Percentiles rank a stretch among this genome's conserved stretches.
These are phyloP conservation scores for Calameuta filiformis DNA, from an alignment of 2,888 invertebrate species.

Conservation along the genomic window DNA sequence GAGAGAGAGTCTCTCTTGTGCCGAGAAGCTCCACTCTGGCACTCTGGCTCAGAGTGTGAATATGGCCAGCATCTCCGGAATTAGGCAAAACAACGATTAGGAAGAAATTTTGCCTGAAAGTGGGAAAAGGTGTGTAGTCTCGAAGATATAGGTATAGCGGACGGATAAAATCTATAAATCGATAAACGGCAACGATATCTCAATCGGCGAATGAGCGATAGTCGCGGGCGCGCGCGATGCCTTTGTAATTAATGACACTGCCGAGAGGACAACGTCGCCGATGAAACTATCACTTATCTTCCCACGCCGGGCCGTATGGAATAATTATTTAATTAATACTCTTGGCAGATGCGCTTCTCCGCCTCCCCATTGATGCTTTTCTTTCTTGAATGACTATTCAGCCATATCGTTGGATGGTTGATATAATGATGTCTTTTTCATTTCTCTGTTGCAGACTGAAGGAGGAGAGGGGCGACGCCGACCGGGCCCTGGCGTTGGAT, in stretches of 20 bases:
- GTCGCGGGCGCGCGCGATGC: not conserved
- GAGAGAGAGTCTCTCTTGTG: not conserved
- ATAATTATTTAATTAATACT: constrained; percentile 62
- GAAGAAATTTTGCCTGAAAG: no score
- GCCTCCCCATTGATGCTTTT: not conserved
- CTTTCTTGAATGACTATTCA: not conserved
- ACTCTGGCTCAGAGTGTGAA: no score
- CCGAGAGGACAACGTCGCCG: not conserved
- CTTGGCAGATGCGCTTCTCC: constrained; percentile 18
- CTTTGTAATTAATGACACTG: not conserved
- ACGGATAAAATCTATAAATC: no score
- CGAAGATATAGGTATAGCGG: no score
- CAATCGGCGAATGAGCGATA: not conserved
- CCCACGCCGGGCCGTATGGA: constrained; percentile 54
- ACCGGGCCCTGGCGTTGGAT: constrained; percentile 82
- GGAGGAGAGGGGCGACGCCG: constrained; percentile 87
- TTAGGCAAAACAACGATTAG: no score
- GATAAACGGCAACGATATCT: not conserved
- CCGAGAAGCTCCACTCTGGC: no score
- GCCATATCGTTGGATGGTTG: no score
- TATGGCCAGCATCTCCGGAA: no score
- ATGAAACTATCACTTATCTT: constrained; percentile 55
- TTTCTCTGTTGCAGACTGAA: constrained; percentile 79
- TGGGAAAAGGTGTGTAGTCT: no score
- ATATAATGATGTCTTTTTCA: no score